Conservation (phyloP, 1,140 invertebrate genomes). For the Cheumatopsyche charites region DNA sequence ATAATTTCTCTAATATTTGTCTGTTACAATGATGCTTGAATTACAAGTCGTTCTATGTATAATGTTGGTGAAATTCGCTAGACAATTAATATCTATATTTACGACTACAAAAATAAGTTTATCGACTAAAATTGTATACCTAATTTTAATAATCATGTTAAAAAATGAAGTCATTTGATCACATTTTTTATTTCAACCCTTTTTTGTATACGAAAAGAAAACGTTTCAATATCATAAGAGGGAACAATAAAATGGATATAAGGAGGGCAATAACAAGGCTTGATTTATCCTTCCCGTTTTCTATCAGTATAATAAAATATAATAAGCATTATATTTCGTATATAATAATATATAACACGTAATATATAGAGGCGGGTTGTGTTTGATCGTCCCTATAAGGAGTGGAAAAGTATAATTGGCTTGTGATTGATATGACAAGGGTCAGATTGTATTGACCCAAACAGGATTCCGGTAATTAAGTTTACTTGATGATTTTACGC, state of each 20-base stretch:
- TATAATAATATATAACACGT: not conserved
- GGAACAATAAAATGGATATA: not conserved
- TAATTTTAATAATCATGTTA: too few relatives aligned
- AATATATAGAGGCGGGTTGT: constrained; percentile 3
- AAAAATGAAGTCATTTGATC: too few relatives aligned
- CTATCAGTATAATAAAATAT: not conserved
- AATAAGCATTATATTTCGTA: not conserved
- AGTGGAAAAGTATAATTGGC: constrained; percentile 38
- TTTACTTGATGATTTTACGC: constrained; percentile 27
- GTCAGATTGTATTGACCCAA: constrained; percentile 26
- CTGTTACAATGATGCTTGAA: too few relatives aligned
- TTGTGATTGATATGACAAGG: constrained; percentile 39
- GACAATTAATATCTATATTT: too few relatives aligned
- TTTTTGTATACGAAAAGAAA: too few relatives aligned
- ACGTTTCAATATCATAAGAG: too few relatives aligned
- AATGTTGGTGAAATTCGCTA: too few relatives aligned
- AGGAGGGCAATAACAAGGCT: not conserved
- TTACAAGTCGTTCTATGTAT: too few relatives aligned
- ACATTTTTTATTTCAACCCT: too few relatives aligned
- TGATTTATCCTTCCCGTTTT: constrained; percentile 19
- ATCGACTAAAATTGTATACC: too few relatives aligned
- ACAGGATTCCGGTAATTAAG: constrained; percentile 32
- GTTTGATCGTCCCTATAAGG: constrained; percentile 24
- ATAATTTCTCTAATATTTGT: too few relatives aligned
- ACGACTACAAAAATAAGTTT: too few relatives aligned